Evolutionary conservation across 2,888 invertebrate genomes (phyloP).

Genomic region (Cantharis nigra): DNA sequence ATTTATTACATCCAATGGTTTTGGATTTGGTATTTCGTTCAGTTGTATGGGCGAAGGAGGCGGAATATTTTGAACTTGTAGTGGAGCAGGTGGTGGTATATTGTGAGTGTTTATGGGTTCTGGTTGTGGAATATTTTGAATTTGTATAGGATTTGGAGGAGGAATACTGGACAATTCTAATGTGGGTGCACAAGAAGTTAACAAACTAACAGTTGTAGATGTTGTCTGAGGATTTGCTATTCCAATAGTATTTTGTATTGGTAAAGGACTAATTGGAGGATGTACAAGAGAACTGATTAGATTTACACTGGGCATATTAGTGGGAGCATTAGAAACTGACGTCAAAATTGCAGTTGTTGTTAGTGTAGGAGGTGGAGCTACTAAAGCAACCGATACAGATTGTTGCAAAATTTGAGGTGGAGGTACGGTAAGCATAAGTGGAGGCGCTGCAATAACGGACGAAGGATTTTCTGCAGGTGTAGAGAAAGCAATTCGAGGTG

Average conservation of each 20-base stretch:
- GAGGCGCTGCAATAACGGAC: constrained; percentile 49
- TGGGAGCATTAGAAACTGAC: constrained; percentile 41
- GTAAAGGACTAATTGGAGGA: constrained; percentile 18
- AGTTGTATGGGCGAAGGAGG: constrained; percentile 64
- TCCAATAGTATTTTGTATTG: constrained; percentile 21
- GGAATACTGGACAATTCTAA: constrained; percentile 54
- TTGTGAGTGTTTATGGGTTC: constrained; percentile 61
- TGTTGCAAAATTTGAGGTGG: constrained; percentile 48
- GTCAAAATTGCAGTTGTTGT: constrained; percentile 29
- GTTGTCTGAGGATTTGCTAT: constrained; percentile 17
- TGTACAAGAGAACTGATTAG: constrained; percentile 27
- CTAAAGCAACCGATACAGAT: constrained; percentile 25
- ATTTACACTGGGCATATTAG: constrained; percentile 47
- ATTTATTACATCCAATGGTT: constrained; percentile 64
- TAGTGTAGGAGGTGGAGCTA: constrained; percentile 24
- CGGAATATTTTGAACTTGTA: constrained; percentile 65
- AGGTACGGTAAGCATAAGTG: constrained; percentile 50
- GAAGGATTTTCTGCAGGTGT: constrained; percentile 37
- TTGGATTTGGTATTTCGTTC: constrained; percentile 65
- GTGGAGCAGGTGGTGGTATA: constrained; percentile 55
- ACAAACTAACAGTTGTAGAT: constrained; percentile 22
- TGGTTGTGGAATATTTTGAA: constrained; percentile 57
- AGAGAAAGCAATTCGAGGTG: constrained; percentile 35
- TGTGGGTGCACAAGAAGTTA: constrained; percentile 47
- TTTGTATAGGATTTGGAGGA: constrained; percentile 55